Evolutionary conservation across 2,797 vertebrate genomes (phyloP), one percentile per base, ranked within the genome.

Genomic region (Salmo trutta): DNA sequence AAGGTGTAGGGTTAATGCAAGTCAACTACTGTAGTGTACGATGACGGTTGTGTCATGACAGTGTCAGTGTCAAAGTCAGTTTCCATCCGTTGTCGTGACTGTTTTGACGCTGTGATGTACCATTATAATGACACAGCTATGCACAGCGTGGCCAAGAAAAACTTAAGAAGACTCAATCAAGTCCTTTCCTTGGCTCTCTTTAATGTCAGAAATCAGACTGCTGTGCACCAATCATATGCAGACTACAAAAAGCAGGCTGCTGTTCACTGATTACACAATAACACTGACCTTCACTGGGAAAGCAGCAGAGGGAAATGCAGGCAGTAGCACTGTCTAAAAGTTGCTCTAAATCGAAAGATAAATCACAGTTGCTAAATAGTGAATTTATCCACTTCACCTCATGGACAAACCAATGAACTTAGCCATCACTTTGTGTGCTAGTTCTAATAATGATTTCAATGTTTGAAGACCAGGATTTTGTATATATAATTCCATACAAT

Each of bases 331-430:
- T 66, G 66, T 65, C 29, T 33, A 65, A 59, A 33, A 65, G 15
- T 71, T 79, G 7, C 36, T 41, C 69, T 53, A 19, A 77, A 31
- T 47, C 64, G 54, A 29, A 56, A 52, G 31, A 76, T 52, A 59
- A 69, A 80, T 77, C 71, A 68, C 5, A 27, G 19, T 27, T 59
- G 53, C 54, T 10, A 24, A 65, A 17, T 2, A 17, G 24, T 51
- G 29, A 68, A 66, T 29, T 5, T 5, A 67, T 67, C 12, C 36
- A 41, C 31, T 51, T 54, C 41, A 15, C 2, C 59, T 71, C n/a
- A 10, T n/a, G 51, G 59, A 59, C 59, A 51, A 72, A 51, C 59
- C n/a, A 33, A 53, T 71, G 21, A 71, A n/a, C 69, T 17, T 56
- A 41, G 19, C 67, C 17, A 41, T 64, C 24, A 52, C 68, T 33